Percentiles rank a stretch among this genome's conserved stretches.
phyloP scores from a whole-genome alignment of 2,797 vertebrate genomes.

The Epinephelus malabaricus region DNA sequence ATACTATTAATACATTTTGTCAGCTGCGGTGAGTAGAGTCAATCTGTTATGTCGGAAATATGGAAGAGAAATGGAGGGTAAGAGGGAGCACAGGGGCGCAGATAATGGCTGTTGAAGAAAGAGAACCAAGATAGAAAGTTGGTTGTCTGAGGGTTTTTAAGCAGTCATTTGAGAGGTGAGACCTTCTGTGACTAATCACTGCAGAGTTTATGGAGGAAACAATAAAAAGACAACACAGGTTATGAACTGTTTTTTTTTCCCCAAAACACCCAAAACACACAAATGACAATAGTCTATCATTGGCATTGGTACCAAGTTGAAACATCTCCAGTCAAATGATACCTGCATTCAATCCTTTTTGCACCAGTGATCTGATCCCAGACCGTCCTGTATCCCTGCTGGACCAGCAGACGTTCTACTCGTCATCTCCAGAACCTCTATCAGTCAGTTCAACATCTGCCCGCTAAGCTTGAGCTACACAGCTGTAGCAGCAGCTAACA shows the following conservation, averaged over 20 bases:
- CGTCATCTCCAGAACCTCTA: no score
- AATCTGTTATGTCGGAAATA: slow-evolving; percentile 63
- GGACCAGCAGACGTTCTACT: no score
- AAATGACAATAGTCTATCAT: not conserved
- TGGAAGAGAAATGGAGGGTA: slow-evolving; percentile 49
- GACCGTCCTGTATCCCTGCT: no score
- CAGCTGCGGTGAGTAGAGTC: slow-evolving; percentile 78
- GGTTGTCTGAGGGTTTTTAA: slow-evolving; percentile 13
- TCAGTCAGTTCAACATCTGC: no score
- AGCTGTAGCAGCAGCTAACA: no score
- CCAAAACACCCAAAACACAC: not conserved
- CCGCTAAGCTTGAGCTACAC: no score
- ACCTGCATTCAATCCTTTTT: no score
- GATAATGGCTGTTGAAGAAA: slow-evolving; percentile 12
- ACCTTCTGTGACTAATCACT: not conserved
- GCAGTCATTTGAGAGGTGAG: slow-evolving; percentile 1
- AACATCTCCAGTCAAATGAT: no score
- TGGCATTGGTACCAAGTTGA: not conserved
- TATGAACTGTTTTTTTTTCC: not conserved
- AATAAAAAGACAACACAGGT: not conserved
- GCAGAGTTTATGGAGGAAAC: not conserved
- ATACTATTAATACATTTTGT: slow-evolving; percentile 73
- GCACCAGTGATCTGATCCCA: no score
- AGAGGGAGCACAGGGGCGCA: slow-evolving; percentile 8
- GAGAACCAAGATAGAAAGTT: slow-evolving; percentile 11